Evolutionary conservation across 2,113 vertebrate species (phyloP).

Genomic region (Pachypanchax playfairii): DNA sequence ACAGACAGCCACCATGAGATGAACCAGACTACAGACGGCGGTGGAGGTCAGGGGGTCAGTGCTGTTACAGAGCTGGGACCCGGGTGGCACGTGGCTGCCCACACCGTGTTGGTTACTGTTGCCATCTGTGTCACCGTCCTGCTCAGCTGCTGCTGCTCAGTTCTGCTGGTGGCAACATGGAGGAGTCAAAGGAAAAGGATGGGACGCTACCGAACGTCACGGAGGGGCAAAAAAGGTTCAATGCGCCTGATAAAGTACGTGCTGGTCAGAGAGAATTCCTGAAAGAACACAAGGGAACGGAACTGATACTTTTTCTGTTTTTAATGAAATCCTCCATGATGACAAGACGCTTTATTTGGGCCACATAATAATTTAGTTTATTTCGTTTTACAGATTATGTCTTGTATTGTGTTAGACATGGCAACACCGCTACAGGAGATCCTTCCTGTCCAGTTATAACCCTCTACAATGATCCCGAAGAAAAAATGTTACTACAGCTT

Average conservation of each 20-base stretch:
- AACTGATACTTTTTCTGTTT: neutral
- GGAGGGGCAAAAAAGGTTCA: slow-evolving; percentile 60
- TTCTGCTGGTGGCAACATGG: slow-evolving; percentile 74
- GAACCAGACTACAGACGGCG: slow-evolving; percentile 74
- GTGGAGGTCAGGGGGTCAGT: slow-evolving; percentile 23
- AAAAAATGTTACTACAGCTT: no score
- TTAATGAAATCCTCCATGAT: neutral
- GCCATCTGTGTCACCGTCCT: slow-evolving; percentile 76
- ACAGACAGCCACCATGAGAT: slow-evolving; percentile 80
- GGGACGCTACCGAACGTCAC: slow-evolving; percentile 78
- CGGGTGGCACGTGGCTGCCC: slow-evolving; percentile 69
- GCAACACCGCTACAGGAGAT: no score
- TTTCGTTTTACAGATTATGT: no score
- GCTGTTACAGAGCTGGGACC: slow-evolving; percentile 16
- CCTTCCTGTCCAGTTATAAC: no score
- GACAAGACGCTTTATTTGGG: neutral
- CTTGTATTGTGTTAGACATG: no score
- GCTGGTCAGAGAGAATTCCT: slow-evolving; percentile 74
- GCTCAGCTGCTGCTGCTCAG: slow-evolving; percentile 83
- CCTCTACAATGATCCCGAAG: no score
- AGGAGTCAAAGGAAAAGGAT: slow-evolving; percentile 77
- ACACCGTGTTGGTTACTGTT: slow-evolving; percentile 78
- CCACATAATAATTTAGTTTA: neutral
- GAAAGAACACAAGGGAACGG: slow-evolving; percentile 23
- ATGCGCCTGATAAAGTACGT: slow-evolving; percentile 79